These are phyloP conservation scores for Euphonia xanthogaster DNA, from an alignment of 2,797 vertebrate genomes.

Conservation along the genomic window DNA sequence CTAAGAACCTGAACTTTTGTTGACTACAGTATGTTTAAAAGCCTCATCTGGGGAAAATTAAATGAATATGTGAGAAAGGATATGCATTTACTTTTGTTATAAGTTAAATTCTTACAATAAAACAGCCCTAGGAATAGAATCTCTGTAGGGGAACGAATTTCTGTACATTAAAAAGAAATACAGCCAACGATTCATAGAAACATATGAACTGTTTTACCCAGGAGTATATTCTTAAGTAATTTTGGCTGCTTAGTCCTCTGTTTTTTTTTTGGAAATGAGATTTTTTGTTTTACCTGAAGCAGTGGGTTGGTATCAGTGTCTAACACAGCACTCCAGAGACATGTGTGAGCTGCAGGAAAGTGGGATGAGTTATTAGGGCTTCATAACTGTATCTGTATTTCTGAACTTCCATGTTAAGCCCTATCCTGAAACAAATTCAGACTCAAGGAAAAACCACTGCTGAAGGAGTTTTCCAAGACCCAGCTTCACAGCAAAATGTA, in stretches of 20 bases:
- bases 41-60: neutral
- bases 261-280: neutral
- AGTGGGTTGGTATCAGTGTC: neutral
- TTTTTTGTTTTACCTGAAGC: slow-evolving; percentile 31
- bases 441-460: neutral
- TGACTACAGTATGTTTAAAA: neutral
- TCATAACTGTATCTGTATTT: neutral
- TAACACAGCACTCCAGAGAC: neutral
- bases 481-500: neutral
- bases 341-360: neutral
- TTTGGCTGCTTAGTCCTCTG: neutral
- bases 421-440: neutral
- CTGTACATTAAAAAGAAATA: slow-evolving; percentile 9
- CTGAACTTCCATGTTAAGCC: neutral
- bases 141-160: slow-evolving; percentile 16
- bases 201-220: neutral
- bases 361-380: neutral
- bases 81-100: neutral
- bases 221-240: neutral
- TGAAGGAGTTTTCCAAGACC: neutral
- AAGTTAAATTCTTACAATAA: neutral
- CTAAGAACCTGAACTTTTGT: neutral
- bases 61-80: neutral
- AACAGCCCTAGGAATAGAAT: neutral
- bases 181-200: slow-evolving; percentile 5